phyloP scores from a whole-genome alignment of 2,888 invertebrate species.

The Drosophila lacicola region DNA sequence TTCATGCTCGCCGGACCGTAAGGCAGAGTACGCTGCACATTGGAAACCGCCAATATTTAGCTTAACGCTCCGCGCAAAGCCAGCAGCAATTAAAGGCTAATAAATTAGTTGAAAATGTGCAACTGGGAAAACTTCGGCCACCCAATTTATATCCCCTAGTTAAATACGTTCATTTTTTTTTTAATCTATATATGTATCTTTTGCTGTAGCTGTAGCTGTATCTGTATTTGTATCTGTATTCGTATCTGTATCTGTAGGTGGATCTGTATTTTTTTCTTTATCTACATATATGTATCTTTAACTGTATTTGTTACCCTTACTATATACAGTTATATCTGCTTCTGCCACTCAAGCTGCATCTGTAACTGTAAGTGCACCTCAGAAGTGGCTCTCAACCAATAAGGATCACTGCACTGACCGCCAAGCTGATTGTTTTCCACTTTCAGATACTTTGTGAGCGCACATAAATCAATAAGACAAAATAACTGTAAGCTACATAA shows the following conservation, averaged over 20 bases:
- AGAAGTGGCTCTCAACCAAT: not conserved
- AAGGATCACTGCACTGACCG: conserved; percentile 5
- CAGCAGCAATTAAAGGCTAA: conserved; percentile 60
- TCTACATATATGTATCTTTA: not conserved
- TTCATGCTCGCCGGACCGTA: conserved; percentile 43
- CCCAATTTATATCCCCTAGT: too few relatives aligned
- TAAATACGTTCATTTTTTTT: too few relatives aligned
- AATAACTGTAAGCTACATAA: conserved; percentile 43
- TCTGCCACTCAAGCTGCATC: not conserved
- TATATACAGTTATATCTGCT: too few relatives aligned
- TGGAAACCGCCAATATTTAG: conserved; percentile 57
- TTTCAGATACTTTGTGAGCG: conserved; percentile 31
- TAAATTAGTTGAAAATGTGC: conserved; percentile 51
- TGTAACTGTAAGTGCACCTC: not conserved
- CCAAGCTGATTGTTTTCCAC: not conserved
- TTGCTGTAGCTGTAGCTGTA: not conserved
- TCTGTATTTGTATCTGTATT: not conserved
- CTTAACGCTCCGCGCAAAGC: conserved; percentile 42
- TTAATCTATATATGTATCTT: conserved; percentile 1
- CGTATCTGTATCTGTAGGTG: not conserved
- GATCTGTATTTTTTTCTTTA: not conserved
- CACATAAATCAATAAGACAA: conserved; percentile 48
- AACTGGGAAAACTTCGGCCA: conserved; percentile 1
- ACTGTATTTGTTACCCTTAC: not conserved
- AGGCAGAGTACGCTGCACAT: conserved; percentile 29